Conservation (phyloP, 1,140 invertebrate genomes). For the Platyscapa corneri region DNA sequence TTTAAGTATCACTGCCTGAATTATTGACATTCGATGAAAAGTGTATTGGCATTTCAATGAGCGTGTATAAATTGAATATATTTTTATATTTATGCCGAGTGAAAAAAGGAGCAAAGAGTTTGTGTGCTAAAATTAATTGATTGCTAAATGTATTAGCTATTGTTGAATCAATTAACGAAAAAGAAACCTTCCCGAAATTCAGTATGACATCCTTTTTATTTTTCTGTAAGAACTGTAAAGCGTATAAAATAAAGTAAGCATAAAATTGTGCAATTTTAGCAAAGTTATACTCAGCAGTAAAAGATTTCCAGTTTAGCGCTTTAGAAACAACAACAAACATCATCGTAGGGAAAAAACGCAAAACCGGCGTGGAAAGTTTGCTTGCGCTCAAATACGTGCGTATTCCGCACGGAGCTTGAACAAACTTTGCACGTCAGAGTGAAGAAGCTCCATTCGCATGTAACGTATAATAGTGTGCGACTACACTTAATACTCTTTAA, state of each 20-base stretch:
- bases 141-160: too few relatives aligned
- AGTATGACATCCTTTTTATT: too few relatives aligned
- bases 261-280: slow-evolving; percentile 1
- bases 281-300: background rate
- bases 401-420: background rate
- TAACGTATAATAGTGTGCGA: background rate
- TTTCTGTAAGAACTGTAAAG: background rate
- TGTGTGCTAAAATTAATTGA: too few relatives aligned
- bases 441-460: background rate
- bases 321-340: background rate
- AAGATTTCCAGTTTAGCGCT: slow-evolving; percentile 1
- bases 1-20: too few relatives aligned
- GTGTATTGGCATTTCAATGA: too few relatives aligned
- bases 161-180: too few relatives aligned
- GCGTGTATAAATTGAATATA: too few relatives aligned
- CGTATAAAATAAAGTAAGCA: background rate
- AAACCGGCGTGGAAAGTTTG: background rate
- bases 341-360: background rate
- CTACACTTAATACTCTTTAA: background rate
- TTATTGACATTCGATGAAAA: too few relatives aligned
- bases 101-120: too few relatives aligned
- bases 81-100: too few relatives aligned
- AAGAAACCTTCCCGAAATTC: too few relatives aligned
- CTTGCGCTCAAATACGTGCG: background rate
- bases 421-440: background rate